These are phyloP conservation scores for Toxotes chatareus DNA, from an alignment of 2,113 vertebrate species.

Conservation along the genomic window DNA sequence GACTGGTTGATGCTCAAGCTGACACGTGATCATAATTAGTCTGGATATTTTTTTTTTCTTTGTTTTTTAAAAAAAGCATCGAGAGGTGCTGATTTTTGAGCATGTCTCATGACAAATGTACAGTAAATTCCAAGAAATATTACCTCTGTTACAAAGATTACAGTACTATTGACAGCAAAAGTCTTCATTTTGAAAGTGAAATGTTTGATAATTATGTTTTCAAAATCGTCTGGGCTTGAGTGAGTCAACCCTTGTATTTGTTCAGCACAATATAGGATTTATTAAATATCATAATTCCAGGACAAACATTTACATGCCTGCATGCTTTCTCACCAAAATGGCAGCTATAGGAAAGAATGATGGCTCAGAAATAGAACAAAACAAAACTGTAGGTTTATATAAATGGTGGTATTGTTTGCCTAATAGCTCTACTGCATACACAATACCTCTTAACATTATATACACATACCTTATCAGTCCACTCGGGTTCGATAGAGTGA, in stretches of 20 bases:
- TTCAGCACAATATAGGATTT: conserved; percentile 97
- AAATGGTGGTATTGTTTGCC: conserved; percentile 88
- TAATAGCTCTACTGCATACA: conserved; percentile 99
- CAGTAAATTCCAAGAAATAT: conserved; percentile 79
- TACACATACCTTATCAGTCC: conserved; percentile 93
- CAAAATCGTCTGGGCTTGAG: conserved; percentile 80
- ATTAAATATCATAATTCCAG: conserved; percentile 99
- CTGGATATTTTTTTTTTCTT: conserved; percentile 39
- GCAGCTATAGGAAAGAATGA: conserved; percentile 96
- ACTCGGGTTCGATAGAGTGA: conserved; percentile 77
- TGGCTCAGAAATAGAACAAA: conserved; percentile 92
- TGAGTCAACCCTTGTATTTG: conserved; percentile 81
- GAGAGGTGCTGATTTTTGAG: conserved; percentile 61
- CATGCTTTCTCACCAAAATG: conserved; percentile 99
- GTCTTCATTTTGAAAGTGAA: conserved; percentile 77
- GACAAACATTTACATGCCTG: conserved; percentile 99
- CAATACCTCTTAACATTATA: conserved; percentile 98
- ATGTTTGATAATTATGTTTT: conserved; percentile 70
- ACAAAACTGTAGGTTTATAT: conserved; percentile 86
- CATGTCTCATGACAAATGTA: conserved; percentile 73
- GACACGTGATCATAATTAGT: conserved; percentile 52
- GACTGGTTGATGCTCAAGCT: conserved; percentile 69
- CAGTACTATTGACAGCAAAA: conserved; percentile 81
- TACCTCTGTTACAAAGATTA: conserved; percentile 82
- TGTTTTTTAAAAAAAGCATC: conserved; percentile 56